Evolutionary conservation across 2,797 vertebrate genomes (phyloP).

Genomic region (Smutsia temminckii): DNA sequence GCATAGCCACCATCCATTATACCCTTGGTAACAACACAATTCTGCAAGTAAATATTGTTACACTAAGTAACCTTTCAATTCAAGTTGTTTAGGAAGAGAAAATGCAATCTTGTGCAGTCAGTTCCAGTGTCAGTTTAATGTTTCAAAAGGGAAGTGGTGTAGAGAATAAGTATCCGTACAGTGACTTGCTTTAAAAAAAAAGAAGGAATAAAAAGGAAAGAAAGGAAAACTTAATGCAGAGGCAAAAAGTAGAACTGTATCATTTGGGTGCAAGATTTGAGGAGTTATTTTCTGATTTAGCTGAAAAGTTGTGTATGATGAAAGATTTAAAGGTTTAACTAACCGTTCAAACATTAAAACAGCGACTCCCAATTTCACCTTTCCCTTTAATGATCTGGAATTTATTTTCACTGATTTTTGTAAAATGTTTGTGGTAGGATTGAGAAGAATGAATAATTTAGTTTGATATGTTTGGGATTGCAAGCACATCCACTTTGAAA

Average conservation of each 20-base stretch:
- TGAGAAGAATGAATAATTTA: slow-evolving; percentile 63
- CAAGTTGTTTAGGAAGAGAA: slow-evolving; percentile 92
- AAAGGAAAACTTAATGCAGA: slow-evolving; percentile 26
- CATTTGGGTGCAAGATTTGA: slow-evolving; percentile 21
- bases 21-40: slow-evolving; percentile 92
- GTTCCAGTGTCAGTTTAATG: slow-evolving; percentile 91
- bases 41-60: slow-evolving; percentile 93
- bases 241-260: slow-evolving; percentile 61
- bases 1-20: slow-evolving; percentile 92
- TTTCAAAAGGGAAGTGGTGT: slow-evolving; percentile 91
- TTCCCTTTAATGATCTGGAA: slow-evolving; percentile 62
- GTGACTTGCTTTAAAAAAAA: slow-evolving; percentile 78
- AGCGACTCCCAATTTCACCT: slow-evolving; percentile 32
- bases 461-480: slow-evolving; percentile 59
- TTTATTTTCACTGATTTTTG: slow-evolving; percentile 67
- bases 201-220: background rate
- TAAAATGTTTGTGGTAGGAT: slow-evolving; percentile 73
- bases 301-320: slow-evolving; percentile 35
- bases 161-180: slow-evolving; percentile 90
- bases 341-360: slow-evolving; percentile 16
- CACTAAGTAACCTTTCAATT: slow-evolving; percentile 92
- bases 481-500: slow-evolving; percentile 67
- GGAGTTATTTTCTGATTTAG: slow-evolving; percentile 21
- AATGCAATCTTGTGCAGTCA: slow-evolving; percentile 92
- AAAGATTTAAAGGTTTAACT: slow-evolving; percentile 51